Percentiles rank a stretch among this genome's conserved stretches.
These are phyloP conservation scores for Calliphora vicina DNA, from an alignment of 1,140 invertebrate genomes.

Conservation along the genomic window DNA sequence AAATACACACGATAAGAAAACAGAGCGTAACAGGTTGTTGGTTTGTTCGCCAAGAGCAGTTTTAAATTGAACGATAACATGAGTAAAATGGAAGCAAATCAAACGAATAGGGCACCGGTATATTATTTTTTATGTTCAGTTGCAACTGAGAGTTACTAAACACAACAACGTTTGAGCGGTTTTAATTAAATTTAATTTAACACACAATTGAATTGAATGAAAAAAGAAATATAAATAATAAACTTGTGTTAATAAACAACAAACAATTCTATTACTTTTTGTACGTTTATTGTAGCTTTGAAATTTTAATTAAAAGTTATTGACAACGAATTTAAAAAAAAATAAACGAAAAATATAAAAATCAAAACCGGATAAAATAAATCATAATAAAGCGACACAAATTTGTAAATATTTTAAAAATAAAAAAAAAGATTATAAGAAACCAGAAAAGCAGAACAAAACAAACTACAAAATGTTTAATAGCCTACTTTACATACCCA, in stretches of 20 bases:
- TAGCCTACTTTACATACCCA: conserved; percentile 57
- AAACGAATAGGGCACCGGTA: not conserved
- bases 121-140: not conserved
- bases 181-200: not conserved
- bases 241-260: not conserved
- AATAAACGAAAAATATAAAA: not conserved
- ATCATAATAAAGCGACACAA: not conserved
- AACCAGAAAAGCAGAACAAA: not conserved
- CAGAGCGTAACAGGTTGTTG: too few species aligned
- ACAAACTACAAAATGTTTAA: conserved; percentile 53
- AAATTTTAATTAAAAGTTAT: conserved; percentile 22
- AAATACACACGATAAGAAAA: too few species aligned
- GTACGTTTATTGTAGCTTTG: not conserved
- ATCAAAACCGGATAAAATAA: not conserved
- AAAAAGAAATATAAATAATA: not conserved
- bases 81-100: too few species aligned
- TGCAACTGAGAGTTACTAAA: not conserved
- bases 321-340: not conserved
- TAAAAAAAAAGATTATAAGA: not conserved
- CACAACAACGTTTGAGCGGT: not conserved
- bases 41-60: too few species aligned
- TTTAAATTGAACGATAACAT: too few species aligned
- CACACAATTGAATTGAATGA: not conserved
- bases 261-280: not conserved
- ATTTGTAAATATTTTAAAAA: not conserved